Evolutionary conservation across 2,113 vertebrate species (phyloP).

Genomic region (Gasterosteus nipponicus): DNA sequence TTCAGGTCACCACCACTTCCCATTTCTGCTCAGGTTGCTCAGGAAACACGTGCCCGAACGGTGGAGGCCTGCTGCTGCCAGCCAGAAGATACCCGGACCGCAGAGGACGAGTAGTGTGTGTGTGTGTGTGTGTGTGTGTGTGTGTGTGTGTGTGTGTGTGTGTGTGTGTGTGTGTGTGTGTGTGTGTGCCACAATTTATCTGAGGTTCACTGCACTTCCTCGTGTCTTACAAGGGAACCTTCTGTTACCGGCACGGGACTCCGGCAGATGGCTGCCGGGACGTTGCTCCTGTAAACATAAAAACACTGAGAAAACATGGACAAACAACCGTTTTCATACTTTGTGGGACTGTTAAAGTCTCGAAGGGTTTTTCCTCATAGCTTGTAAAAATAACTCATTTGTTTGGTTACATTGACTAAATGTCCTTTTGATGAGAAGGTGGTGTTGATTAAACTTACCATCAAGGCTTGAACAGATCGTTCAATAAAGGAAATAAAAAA

Average conservation of each 20-base stretch:
- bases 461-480: too few relatives aligned
- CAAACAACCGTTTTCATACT: background rate
- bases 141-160: constrained; percentile 31
- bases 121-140: constrained; percentile 40
- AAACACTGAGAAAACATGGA: constrained; percentile 11
- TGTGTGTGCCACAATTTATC: constrained; percentile 63
- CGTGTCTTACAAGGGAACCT: constrained; percentile 54
- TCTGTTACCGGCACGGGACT: constrained; percentile 49
- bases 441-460: too few relatives aligned
- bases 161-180: constrained; percentile 27
- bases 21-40: constrained; percentile 74
- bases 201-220: constrained; percentile 77
- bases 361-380: background rate
- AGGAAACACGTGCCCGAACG: constrained; percentile 65
- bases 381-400: background rate
- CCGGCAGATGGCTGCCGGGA: constrained; percentile 58
- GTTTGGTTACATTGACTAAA: background rate
- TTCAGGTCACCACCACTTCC: constrained; percentile 71
- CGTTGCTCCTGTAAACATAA: constrained; percentile 23
- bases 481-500: too few relatives aligned
- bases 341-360: constrained; percentile 15
- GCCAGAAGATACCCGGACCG: constrained; percentile 60
- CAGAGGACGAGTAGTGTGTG: constrained; percentile 42
- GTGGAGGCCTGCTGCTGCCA: constrained; percentile 41
- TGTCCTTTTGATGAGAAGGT: too few relatives aligned